phyloP scores from a whole-genome alignment of 2,113 vertebrate species.

The Podilymbus podiceps region DNA sequence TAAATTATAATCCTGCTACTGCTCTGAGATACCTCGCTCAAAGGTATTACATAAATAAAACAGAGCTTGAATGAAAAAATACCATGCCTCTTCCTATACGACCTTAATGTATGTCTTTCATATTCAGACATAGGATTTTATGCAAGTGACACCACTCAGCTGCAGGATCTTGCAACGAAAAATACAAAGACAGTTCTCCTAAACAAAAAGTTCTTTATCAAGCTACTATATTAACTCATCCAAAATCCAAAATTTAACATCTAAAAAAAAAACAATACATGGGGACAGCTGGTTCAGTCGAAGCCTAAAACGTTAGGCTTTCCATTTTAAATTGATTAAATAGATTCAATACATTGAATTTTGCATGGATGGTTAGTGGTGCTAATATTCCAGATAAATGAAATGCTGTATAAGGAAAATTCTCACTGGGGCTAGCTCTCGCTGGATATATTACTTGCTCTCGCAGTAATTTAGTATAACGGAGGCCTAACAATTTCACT shows the following conservation, averaged over 20 bases:
- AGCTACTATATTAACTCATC: background rate
- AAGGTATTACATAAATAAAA: background rate
- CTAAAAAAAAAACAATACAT: background rate
- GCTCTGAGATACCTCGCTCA: background rate
- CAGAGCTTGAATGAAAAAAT: background rate
- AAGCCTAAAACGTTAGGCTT: background rate
- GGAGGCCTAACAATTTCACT: background rate
- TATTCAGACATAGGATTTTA: background rate
- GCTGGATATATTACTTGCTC: background rate
- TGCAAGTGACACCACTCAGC: background rate
- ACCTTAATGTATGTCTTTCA: background rate
- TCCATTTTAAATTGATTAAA: constrained; percentile 28
- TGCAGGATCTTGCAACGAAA: background rate
- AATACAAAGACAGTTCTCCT: background rate
- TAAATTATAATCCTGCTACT: background rate
- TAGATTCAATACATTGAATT: constrained; percentile 11
- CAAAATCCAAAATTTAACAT: background rate
- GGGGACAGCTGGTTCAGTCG: background rate
- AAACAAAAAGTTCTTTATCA: background rate
- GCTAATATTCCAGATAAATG: constrained; percentile 20
- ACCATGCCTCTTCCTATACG: fast-evolving
- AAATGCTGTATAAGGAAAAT: background rate
- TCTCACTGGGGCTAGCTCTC: background rate
- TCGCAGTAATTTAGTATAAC: background rate
- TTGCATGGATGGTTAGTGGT: constrained; percentile 18